A percentile compares a stretch with the other conserved stretches of the same genome.
Conservation (phyloP, 2,888 invertebrate species). For the Drosophila antonietae region DNA sequence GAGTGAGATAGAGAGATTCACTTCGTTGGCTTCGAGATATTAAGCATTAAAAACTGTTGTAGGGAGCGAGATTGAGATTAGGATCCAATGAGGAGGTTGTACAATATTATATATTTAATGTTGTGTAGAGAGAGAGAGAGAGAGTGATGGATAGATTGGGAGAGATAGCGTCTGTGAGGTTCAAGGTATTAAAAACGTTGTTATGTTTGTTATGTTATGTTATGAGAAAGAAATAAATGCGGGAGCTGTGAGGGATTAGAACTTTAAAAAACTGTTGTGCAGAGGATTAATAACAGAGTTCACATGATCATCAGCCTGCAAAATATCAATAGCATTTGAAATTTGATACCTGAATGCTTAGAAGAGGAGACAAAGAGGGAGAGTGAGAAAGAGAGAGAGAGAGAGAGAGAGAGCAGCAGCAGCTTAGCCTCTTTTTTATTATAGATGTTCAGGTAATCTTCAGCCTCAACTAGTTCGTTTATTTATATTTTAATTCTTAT, state of each 20-base stretch:
- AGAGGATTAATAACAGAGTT: not conserved
- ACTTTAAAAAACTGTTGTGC: no score
- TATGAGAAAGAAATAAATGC: not conserved
- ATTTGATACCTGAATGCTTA: not conserved
- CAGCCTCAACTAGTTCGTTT: not conserved
- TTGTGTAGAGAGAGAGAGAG: no score
- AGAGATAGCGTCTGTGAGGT: not conserved
- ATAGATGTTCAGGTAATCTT: not conserved
- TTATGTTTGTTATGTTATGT: not conserved
- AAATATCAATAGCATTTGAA: not conserved
- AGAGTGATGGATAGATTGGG: no score
- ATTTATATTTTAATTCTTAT: constrained; percentile 20
- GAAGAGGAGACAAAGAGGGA: no score
- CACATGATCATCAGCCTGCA: not conserved
- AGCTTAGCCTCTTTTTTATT: not conserved
- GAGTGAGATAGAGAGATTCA: not conserved
- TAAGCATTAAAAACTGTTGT: not conserved
- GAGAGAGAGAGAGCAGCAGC: no score
- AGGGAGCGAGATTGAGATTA: not conserved
- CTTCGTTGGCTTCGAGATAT: no score
- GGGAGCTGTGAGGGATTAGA: not conserved
- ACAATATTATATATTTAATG: no score
- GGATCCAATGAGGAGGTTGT: not conserved
- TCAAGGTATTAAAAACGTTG: not conserved
- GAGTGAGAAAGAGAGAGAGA: no score